Evolutionary conservation across 53 echinoderm and acorn worm species (phyloP).

Genomic region (Glandiceps talaboti): DNA sequence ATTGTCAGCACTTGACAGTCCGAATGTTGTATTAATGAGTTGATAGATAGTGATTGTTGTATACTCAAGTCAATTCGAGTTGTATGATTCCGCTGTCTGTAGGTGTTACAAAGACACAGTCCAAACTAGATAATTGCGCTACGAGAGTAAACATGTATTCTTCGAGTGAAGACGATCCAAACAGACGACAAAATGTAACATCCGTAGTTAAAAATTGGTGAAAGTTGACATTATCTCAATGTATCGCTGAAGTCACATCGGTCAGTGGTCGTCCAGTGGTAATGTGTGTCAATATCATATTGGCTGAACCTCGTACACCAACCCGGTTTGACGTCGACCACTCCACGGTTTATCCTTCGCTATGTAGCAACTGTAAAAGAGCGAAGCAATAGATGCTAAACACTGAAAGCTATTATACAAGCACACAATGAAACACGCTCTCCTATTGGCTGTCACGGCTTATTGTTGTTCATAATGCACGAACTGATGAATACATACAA

Average conservation of each 20-base stretch:
- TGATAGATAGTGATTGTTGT: too few relatives aligned
- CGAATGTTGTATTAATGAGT: too few relatives aligned
- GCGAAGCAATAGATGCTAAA: background rate
- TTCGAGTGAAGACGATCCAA: background rate
- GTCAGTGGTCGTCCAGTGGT: background rate
- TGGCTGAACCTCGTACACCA: background rate
- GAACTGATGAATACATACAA: background rate
- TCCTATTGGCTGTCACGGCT: background rate
- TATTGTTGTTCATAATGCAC: background rate
- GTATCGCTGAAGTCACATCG: background rate
- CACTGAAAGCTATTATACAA: background rate
- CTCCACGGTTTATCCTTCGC: background rate
- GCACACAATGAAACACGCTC: background rate
- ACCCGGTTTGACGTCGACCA: background rate
- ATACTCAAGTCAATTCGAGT: too few relatives aligned
- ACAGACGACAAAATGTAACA: background rate
- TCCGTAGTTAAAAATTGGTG: background rate
- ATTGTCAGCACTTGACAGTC: background rate
- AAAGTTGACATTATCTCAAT: too few relatives aligned
- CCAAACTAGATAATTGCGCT: background rate
- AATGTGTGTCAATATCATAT: background rate
- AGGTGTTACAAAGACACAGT: background rate
- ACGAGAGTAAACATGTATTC: background rate
- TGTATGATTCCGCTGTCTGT: background rate
- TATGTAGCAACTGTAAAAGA: background rate